Conservation (phyloP, 1,140 invertebrate genomes). For the Monochamus saltuarius region DNA sequence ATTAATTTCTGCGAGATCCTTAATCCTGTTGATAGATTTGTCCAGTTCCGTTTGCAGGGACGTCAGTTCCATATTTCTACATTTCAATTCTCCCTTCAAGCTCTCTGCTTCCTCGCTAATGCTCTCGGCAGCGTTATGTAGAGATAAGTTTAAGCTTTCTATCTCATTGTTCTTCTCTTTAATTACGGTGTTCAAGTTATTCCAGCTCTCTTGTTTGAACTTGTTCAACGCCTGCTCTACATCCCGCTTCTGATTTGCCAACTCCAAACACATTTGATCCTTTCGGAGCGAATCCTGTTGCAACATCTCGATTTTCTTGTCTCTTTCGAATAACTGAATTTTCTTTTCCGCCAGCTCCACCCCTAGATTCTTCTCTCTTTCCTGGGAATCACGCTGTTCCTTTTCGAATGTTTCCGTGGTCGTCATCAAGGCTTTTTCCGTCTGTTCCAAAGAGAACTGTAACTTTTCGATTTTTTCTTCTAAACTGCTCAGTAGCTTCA, state of each 20-base stretch:
- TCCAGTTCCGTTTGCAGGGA: conserved; percentile 47
- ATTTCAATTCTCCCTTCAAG: conserved; percentile 49
- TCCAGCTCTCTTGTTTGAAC: conserved; percentile 26
- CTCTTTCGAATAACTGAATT: conserved; percentile 57
- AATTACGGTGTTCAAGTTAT: conserved; percentile 46
- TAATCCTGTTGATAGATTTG: conserved; percentile 35
- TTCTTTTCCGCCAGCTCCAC: conserved; percentile 60
- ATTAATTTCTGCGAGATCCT: conserved; percentile 32
- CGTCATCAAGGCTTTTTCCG: conserved; percentile 55
- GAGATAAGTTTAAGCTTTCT: conserved; percentile 49
- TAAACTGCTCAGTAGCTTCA: conserved; percentile 54
- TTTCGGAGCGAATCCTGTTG: conserved; percentile 60
- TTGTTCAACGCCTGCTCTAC: conserved; percentile 32
- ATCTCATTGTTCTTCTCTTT: conserved; percentile 54
- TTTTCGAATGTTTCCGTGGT: conserved; percentile 60
- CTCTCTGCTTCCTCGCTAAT: conserved; percentile 47
- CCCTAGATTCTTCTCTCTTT: conserved; percentile 58
- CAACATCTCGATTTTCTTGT: conserved; percentile 59
- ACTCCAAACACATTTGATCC: conserved; percentile 61
- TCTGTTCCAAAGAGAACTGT: conserved; percentile 55
- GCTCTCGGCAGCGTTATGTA: conserved; percentile 23
- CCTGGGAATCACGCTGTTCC: conserved; percentile 58
- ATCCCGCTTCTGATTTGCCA: conserved; percentile 58
- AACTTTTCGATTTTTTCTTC: conserved; percentile 59
- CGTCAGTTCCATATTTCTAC: conserved; percentile 49